phyloP scores from a whole-genome alignment of 2,797 vertebrate genomes.

The Lagodon rhomboides region DNA sequence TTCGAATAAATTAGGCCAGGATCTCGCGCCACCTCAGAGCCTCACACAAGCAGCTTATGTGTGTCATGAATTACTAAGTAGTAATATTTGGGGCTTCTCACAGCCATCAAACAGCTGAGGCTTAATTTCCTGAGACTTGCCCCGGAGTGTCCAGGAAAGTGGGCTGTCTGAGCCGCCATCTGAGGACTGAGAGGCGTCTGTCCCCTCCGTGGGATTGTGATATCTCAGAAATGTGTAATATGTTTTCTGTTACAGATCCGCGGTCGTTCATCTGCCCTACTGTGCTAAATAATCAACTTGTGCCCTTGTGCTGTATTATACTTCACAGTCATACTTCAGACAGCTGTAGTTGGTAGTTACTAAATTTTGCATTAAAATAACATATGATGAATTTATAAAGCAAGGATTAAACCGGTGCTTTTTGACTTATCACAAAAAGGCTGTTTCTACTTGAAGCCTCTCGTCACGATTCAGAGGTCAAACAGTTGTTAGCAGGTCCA shows the following conservation, averaged over 20 bases:
- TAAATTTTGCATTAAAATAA: too few relatives aligned
- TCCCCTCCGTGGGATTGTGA: slow-evolving; percentile 12
- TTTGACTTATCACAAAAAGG: neutral
- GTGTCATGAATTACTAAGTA: slow-evolving; percentile 82
- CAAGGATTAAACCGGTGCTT: neutral
- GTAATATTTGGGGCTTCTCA: slow-evolving; percentile 77
- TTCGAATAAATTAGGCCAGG: slow-evolving; percentile 73
- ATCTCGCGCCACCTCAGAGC: slow-evolving; percentile 69
- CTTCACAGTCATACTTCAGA: too few relatives aligned
- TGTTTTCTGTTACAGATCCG: slow-evolving; percentile 19
- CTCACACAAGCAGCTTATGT: slow-evolving; percentile 73
- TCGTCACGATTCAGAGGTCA: neutral
- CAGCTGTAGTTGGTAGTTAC: too few relatives aligned
- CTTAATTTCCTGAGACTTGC: slow-evolving; percentile 77
- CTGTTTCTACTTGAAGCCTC: neutral
- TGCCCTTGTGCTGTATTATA: too few relatives aligned
- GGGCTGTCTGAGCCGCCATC: slow-evolving; percentile 68
- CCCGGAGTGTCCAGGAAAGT: slow-evolving; percentile 76
- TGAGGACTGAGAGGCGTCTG: slow-evolving; percentile 50
- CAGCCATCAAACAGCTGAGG: slow-evolving; percentile 80
- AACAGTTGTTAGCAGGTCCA: neutral
- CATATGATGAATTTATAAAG: too few relatives aligned
- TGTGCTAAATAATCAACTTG: neutral
- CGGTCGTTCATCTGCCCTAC: neutral
- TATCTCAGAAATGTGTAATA: slow-evolving; percentile 11